Evolutionary conservation across 1,140 invertebrate species (phyloP).

Genomic region (Thaumatotibia leucotreta): DNA sequence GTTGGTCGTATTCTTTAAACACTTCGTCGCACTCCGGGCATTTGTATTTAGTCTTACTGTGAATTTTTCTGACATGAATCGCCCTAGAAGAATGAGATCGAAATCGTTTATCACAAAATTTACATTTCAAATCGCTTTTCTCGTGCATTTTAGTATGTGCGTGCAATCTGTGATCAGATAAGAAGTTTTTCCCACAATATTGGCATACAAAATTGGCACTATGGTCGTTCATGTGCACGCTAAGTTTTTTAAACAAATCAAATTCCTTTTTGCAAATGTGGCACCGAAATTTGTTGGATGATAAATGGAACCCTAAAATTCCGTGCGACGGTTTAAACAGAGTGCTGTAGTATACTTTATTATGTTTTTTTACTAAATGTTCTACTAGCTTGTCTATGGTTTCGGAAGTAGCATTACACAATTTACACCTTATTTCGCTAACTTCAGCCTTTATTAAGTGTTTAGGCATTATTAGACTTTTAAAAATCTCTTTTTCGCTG

Average conservation of each 20-base stretch:
- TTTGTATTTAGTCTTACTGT: conserved; percentile 15
- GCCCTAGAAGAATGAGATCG: not conserved
- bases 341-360: conserved; percentile 1
- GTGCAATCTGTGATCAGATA: conserved; percentile 16
- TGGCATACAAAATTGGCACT: conserved; percentile 17
- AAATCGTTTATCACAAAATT: conserved; percentile 17
- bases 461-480: conserved; percentile 15
- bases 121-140: conserved; percentile 2
- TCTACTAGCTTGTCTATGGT: conserved; percentile 15
- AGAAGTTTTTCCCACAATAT: conserved; percentile 19
- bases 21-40: conserved; percentile 17
- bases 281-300: conserved; percentile 16
- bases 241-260: conserved; percentile 21
- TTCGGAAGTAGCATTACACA: not conserved
- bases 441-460: conserved; percentile 19
- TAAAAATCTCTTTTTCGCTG: conserved; percentile 3
- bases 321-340: conserved; percentile 14
- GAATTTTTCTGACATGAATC: conserved; percentile 17
- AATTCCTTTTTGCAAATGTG: conserved; percentile 18
- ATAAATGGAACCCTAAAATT: conserved; percentile 18
- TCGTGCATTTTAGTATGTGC: conserved; percentile 17
- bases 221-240: conserved; percentile 24
- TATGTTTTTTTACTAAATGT: not conserved
- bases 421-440: conserved; percentile 18
- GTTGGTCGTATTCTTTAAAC: conserved; percentile 17